These are phyloP conservation scores for Nomada ferruginata DNA, from an alignment of 2,888 invertebrate species.

Conservation along the genomic window DNA sequence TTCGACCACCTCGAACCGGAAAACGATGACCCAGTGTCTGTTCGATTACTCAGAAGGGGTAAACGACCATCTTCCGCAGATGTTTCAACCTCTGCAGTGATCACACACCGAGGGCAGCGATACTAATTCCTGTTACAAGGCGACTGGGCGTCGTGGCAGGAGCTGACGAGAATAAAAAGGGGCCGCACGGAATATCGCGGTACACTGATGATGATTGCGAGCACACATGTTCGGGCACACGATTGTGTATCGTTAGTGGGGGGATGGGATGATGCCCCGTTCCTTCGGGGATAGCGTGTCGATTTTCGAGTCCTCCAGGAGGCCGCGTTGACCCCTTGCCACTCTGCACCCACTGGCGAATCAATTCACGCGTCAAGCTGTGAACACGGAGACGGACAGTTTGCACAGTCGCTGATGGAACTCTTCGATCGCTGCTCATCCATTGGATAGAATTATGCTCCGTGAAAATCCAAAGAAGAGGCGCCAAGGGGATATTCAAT, in stretches of 20 bases:
- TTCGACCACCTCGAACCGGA: neutral
- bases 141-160: slow-evolving; percentile 32
- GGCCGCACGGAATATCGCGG: slow-evolving; percentile 64
- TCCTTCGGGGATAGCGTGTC: slow-evolving; percentile 65
- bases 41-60: slow-evolving; percentile 45
- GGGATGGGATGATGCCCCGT: slow-evolving; percentile 20
- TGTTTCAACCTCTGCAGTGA: slow-evolving; percentile 52
- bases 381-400: slow-evolving; percentile 78
- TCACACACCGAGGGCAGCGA: slow-evolving; percentile 36
- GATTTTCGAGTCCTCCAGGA: slow-evolving; percentile 77
- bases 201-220: slow-evolving; percentile 78
- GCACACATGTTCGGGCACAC: slow-evolving; percentile 80
- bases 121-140: slow-evolving; percentile 37
- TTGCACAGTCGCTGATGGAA: slow-evolving; percentile 68
- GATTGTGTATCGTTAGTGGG: slow-evolving; percentile 63
- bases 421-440: slow-evolving; percentile 29
- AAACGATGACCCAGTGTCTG: neutral
- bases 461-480: neutral
- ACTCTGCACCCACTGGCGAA: slow-evolving; percentile 73
- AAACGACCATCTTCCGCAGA: slow-evolving; percentile 49
- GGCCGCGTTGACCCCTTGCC: slow-evolving; percentile 42
- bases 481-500: neutral
- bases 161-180: slow-evolving; percentile 63
- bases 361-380: slow-evolving; percentile 82
- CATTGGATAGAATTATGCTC: slow-evolving; percentile 11